Conservation (phyloP, 2,888 invertebrate genomes). For the Nymphalis c-album region DNA sequence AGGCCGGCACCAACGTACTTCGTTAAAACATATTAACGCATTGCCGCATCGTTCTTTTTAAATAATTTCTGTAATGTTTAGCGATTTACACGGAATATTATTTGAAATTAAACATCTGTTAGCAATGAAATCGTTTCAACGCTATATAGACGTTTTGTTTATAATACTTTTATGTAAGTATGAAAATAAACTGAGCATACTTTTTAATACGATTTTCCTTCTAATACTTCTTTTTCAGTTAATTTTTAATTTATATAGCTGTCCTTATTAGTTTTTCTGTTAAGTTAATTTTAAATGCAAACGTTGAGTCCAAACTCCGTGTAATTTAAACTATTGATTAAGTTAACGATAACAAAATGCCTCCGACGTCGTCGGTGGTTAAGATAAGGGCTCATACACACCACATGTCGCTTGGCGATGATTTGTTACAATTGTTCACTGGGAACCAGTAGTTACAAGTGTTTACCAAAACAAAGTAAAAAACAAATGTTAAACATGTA, state of each 20-base stretch:
- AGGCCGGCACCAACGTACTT: conserved; percentile 53
- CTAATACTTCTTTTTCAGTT: not conserved
- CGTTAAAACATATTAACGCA: conserved; percentile 61
- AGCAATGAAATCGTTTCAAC: conserved; percentile 35
- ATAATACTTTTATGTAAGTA: conserved; percentile 35
- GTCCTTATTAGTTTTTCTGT: conserved; percentile 3
- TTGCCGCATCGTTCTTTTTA: conserved; percentile 43
- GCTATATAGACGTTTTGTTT: conserved; percentile 31
- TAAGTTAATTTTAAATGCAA: conserved; percentile 11
- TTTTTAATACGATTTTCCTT: conserved; percentile 20
- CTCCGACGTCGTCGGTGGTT: conserved; percentile 17
- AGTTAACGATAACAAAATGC: conserved; percentile 5
- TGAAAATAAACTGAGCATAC: conserved; percentile 29
- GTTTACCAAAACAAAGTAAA: conserved; percentile 32
- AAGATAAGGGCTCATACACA: conserved; percentile 51
- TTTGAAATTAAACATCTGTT: conserved; percentile 38
- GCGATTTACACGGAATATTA: conserved; percentile 37
- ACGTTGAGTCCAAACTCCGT: not conserved
- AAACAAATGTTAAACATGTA: conserved; percentile 41
- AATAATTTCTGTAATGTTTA: conserved; percentile 38
- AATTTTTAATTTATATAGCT: conserved; percentile 2
- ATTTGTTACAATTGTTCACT: conserved; percentile 42
- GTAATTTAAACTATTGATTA: conserved; percentile 37
- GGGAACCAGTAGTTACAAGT: conserved; percentile 29
- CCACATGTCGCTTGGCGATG: conserved; percentile 48